Evolutionary conservation across 2,888 invertebrate species (phyloP), one percentile per base, ranked within the genome.

Genomic region (Trichopria drosophilae): DNA sequence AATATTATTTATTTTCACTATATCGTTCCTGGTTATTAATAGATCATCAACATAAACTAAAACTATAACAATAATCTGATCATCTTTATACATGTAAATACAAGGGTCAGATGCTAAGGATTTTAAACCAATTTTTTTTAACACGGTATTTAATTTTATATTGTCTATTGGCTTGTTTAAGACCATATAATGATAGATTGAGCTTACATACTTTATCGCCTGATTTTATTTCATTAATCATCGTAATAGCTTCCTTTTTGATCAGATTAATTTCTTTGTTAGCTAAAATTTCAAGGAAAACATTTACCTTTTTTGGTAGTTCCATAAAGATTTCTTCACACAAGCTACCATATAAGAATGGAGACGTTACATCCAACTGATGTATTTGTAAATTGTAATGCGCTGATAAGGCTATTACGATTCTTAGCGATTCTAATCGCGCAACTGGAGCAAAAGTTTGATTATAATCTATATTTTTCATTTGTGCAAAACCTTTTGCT

Each of bases 41-140:
- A 65, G 56, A 43, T 66, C 66, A 29, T 66, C 62, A 4, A 67
- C 65, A 50, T 62, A 64, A 13, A 62, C 57, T 6, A 54, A 37
- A 20, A 63, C 50, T 16, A 39, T 20, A 6, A 59, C 23, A 3
- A 47, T 57, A 12, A 51, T 37, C 35, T 52, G 24, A n/a, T 57
- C 51, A 31, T 51, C 54, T 26, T 51, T 48, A 34, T 44, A 32
- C 9, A 48, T 42, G 37, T 64, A 65, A 6, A 62, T 22, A 46
- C 62, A 62, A 20, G 58, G 49, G 41, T 64, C 61, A 4, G 53
- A 40, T 7, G 23, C 45, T 10, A 49, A 49, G 16, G 55, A 50
- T 28, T 42, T 37, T 13, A 54, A 12, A 37, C 47, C 58, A 23
- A 62, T 37, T 23, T 51, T 15, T 37, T 45, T 42, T 19, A 63